Base-by-base conservation (phyloP, 37 sponge, comb jelly and placozoan species). In the Ephydatia muelleri region DNA sequence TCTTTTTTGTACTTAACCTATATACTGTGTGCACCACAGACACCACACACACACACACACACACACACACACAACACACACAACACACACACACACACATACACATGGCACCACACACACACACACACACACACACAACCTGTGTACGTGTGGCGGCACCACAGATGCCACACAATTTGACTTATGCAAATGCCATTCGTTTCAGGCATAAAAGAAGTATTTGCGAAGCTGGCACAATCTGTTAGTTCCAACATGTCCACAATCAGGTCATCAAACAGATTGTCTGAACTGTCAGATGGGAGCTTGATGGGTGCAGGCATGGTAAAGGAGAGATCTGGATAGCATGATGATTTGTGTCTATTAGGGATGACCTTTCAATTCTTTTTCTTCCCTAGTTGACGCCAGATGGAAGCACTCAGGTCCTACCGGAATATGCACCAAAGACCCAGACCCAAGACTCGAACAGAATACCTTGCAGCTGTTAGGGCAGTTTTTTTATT, bases 111-210 rank as follows among this genome's bases (percentile, higher is more conserved):
- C 3, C 70, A 68, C 33, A 73, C 74, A 73, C 74, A 73, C 74
- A 73, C 36, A 73, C 74, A 73, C 74, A 73, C 74, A 73, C 74
- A 73, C 74, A 73, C 34, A 32, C 74, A 21, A 16, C 16, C 34
- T 29, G 27, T 13, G 3, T 27, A 35, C 26, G 72, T 72, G 69
- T 4, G 28, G 69, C 5, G 4, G 69, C n/a, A 28, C 5, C 69
- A 68, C n/a, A 65, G 66, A 22, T 14, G 14, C 19, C 21, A 21
- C 21, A 21, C 19, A 21, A 65, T n/a, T n/a, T n/a, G n/a, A n/a
- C n/a, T n/a, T n/a, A n/a, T n/a, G n/a, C n/a, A n/a, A n/a, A n/a
- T n/a, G n/a, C 47, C 4, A 11, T 43, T 43, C 8, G 4, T 11
- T 43, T 43, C 8, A 57, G 57, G 57, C 16, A 57, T 57, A 57